Evolutionary conservation across 2,888 invertebrate species (phyloP).

Genomic region (Platerodrilus igneus): DNA sequence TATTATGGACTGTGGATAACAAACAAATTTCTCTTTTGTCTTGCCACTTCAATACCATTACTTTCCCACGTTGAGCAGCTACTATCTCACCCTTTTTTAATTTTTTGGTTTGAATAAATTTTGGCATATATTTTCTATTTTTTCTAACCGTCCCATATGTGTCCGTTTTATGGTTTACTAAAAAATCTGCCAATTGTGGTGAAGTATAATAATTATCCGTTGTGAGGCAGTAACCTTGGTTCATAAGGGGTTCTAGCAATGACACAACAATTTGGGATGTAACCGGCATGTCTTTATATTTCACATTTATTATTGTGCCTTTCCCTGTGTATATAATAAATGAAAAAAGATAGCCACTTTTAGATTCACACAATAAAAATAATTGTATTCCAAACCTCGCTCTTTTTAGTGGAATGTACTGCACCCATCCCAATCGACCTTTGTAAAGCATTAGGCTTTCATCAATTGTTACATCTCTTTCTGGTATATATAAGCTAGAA

Average conservation of each 20-base stretch:
- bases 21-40: too few relatives aligned
- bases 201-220: too few relatives aligned
- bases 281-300: slow-evolving; percentile 12
- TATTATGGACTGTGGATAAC: too few relatives aligned
- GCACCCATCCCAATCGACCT: slow-evolving; percentile 34
- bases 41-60: too few relatives aligned
- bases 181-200: too few relatives aligned
- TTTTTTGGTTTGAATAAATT: too few relatives aligned
- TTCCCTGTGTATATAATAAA: slow-evolving; percentile 32
- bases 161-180: too few relatives aligned
- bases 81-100: too few relatives aligned
- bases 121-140: too few relatives aligned
- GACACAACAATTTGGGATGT: slow-evolving; percentile 12
- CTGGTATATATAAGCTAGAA: slow-evolving; percentile 14
- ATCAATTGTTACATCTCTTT: slow-evolving; percentile 30
- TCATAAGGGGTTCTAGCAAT: slow-evolving; percentile 9
- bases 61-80: too few relatives aligned
- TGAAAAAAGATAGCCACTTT: slow-evolving; percentile 31
- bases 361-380: slow-evolving; percentile 36
- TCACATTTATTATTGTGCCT: slow-evolving; percentile 10
- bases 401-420: slow-evolving; percentile 35
- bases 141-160: too few relatives aligned
- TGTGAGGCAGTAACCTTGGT: too few relatives aligned
- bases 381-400: slow-evolving; percentile 35
- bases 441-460: slow-evolving; percentile 34